A percentile compares a stretch with the other conserved stretches of the same genome.
These are phyloP conservation scores for Donacobius atricapilla DNA, from an alignment of 2,113 vertebrate species.

Conservation along the genomic window DNA sequence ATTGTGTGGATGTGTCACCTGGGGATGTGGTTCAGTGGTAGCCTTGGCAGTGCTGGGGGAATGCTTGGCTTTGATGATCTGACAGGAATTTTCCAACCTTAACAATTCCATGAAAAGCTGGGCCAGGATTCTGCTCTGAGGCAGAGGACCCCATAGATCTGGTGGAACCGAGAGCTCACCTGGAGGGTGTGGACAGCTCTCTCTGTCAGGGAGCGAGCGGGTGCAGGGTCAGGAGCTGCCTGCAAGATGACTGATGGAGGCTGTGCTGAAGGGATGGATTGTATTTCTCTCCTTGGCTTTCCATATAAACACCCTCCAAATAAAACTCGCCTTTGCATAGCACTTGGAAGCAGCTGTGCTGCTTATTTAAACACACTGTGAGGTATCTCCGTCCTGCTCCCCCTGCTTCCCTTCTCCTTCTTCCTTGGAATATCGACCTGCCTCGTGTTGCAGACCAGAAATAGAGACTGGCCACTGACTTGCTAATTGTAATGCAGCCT, in stretches of 20 bases:
- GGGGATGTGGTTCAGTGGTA: not conserved
- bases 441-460: not conserved
- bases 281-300: not conserved
- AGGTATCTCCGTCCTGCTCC: not conserved
- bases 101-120: not conserved
- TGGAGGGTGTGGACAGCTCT: not conserved
- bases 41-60: not conserved
- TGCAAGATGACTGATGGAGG: accelerated
- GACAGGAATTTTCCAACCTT: not conserved
- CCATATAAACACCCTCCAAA: not conserved
- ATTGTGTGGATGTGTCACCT: not conserved
- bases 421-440: not conserved
- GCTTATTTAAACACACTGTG: not conserved
- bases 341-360: not conserved
- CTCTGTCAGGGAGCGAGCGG: accelerated
- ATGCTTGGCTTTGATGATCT: not conserved
- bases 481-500: constrained; percentile 24
- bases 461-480: not conserved
- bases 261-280: not conserved
- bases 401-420: not conserved
- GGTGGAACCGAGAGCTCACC: not conserved
- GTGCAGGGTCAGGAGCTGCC: not conserved
- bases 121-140: accelerated
- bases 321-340: not conserved
- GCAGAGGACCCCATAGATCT: not conserved